Base-by-base conservation (phyloP, 2,113 vertebrate genomes). In the Varanus komodoensis region DNA sequence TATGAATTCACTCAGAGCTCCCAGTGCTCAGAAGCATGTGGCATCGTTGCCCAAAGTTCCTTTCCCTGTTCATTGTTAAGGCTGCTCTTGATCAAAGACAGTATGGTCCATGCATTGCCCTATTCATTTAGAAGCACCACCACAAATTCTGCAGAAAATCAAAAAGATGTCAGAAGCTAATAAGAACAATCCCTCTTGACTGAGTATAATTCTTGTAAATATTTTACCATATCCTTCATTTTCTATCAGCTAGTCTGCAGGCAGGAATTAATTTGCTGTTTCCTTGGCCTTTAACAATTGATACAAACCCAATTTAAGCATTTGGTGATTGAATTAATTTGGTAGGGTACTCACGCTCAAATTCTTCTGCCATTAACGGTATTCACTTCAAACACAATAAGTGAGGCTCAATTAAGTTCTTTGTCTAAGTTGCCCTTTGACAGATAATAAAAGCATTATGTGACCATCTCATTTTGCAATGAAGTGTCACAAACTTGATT, bases 271-370 rank as follows among this genome's bases (percentile, higher is more conserved):
- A 89, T 64, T 89, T 85, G 25, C 23, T 86, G 48, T 90, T 86
- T 38, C 29, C 44, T 71, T 44, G 81, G 61, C 15, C 87, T 92
- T 87, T 88, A 90, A 85, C 69, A 89, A 73, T 68, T 57, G 90
- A 94, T 84, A 64, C 34, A 91, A 94, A 90, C 82, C 21, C 91
- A 85, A 91, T 91, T 83, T 87, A 84, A 94, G 87, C 61, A 44
- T 52, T 82, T 88, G 38, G 4, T 90, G 75, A 82, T 29, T 90
- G 61, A 14, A 8, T 75, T 88, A 82, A 87, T 85, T 64, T 87
- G 81, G 32, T 74, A 75, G 44, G 87, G 84, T 15, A 89, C 34
- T 86, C 38, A 57, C 61, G 80, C 61, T 88, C 81, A 69, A 88
- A 88, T 84, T 84, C 64, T 64, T 84, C 44, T 48, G 34, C 34